Evolutionary conservation across 2,797 vertebrate genomes (phyloP).

Genomic region (Urosaurus nigricauda): DNA sequence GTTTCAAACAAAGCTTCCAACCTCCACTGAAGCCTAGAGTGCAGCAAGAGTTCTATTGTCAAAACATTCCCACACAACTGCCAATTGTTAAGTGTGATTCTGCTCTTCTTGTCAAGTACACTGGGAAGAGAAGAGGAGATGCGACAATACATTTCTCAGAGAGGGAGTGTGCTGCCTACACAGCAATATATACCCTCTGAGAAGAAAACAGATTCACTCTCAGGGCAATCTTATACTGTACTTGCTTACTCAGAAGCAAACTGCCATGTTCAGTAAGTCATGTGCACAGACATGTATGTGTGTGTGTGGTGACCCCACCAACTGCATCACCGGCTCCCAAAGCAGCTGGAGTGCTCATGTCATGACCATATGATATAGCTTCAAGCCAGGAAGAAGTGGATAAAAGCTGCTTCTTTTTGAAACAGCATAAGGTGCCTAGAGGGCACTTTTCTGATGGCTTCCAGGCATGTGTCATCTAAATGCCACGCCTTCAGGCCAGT

Average conservation of each 20-base stretch:
- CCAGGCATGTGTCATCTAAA: no score
- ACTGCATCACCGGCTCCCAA: no score
- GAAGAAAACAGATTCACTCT: background rate
- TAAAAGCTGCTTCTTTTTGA: no score
- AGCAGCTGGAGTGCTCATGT: no score
- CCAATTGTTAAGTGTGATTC: slow-evolving; percentile 27
- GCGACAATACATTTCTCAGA: background rate
- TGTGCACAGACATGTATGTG: no score
- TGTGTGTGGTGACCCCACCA: no score
- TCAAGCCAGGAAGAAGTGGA: no score
- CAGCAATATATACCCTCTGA: slow-evolving; percentile 7
- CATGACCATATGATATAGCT: no score
- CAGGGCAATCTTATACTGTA: background rate
- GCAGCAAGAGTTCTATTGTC: slow-evolving; percentile 43
- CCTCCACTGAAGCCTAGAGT: slow-evolving; percentile 26
- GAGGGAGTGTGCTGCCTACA: slow-evolving; percentile 7
- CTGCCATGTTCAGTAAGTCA: background rate
- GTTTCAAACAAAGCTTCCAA: slow-evolving; percentile 35
- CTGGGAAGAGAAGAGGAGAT: slow-evolving; percentile 19
- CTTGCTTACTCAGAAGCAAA: background rate
- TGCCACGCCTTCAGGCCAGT: no score
- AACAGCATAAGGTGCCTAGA: no score
- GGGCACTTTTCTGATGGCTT: no score
- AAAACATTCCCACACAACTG: slow-evolving; percentile 53
- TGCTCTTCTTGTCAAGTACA: slow-evolving; percentile 32